Percentiles rank a stretch among this genome's conserved stretches.
These are phyloP conservation scores for Hipparchia semele DNA, from an alignment of 2,888 invertebrate genomes.

Conservation along the genomic window DNA sequence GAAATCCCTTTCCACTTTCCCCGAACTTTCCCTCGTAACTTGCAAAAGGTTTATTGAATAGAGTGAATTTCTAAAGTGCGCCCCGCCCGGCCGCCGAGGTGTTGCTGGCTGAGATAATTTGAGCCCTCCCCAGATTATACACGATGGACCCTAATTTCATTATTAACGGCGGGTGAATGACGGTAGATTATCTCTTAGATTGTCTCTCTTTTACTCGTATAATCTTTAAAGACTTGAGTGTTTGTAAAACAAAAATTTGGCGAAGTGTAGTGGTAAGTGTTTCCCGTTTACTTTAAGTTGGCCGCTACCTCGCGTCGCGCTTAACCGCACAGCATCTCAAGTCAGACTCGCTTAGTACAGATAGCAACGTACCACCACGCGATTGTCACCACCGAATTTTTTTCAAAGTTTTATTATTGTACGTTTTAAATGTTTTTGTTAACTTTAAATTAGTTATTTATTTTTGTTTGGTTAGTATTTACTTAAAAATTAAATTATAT, in stretches of 20 bases:
- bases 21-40: neutral
- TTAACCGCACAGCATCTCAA: no score
- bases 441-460: no score
- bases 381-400: no score
- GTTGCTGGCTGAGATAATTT: slow-evolving; percentile 6
- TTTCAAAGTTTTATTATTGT: no score
- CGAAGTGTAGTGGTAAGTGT: neutral
- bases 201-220: neutral
- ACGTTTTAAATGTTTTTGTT: no score
- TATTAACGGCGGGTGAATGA: slow-evolving; percentile 10
- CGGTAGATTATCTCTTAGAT: slow-evolving; percentile 6
- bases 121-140: slow-evolving; percentile 5
- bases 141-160: slow-evolving; percentile 13
- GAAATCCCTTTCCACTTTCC: neutral
- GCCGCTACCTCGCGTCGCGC: no score
- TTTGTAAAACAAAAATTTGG: neutral
- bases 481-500: no score
- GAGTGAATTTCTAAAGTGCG: slow-evolving; percentile 8
- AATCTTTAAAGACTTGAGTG: neutral
- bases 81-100: neutral
- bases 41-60: slow-evolving; percentile 11
- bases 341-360: no score
- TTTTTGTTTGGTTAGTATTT: no score
- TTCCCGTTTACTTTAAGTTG: no score
- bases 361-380: no score